Evolutionary conservation across 2,797 vertebrate genomes (phyloP).

Genomic region (Aeoliscus strigatus): DNA sequence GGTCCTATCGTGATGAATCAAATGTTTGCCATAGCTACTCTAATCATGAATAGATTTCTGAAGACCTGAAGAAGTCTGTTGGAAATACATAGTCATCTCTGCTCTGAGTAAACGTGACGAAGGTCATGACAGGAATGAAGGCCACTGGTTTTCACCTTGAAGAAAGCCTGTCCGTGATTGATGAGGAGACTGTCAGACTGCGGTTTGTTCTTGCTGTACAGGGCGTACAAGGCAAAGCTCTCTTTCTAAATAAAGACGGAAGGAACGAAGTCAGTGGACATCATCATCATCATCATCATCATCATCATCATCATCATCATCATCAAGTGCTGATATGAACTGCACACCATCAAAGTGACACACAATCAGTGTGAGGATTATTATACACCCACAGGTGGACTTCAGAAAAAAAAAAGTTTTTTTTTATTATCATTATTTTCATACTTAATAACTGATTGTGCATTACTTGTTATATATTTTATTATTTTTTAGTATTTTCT

Average conservation of each 20-base stretch:
- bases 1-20: background rate
- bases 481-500: no score
- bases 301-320: background rate
- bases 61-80: background rate
- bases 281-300: background rate
- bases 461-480: no score
- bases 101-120: background rate
- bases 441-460: no score
- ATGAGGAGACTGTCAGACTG: constrained; percentile 76
- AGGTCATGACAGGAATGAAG: background rate
- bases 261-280: no score
- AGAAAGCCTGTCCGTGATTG: constrained; percentile 74
- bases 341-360: no score
- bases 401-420: no score
- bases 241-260: constrained; percentile 70
- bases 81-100: background rate
- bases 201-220: constrained; percentile 85
- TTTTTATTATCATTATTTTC: no score
- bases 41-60: background rate
- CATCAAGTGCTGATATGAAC: no score
- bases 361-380: no score
- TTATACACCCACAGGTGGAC: no score
- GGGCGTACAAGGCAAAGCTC: constrained; percentile 78
- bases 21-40: no score
- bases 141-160: constrained; percentile 68